Base-by-base conservation (phyloP, 2,797 vertebrate species). In the Tapirus indicus region DNA sequence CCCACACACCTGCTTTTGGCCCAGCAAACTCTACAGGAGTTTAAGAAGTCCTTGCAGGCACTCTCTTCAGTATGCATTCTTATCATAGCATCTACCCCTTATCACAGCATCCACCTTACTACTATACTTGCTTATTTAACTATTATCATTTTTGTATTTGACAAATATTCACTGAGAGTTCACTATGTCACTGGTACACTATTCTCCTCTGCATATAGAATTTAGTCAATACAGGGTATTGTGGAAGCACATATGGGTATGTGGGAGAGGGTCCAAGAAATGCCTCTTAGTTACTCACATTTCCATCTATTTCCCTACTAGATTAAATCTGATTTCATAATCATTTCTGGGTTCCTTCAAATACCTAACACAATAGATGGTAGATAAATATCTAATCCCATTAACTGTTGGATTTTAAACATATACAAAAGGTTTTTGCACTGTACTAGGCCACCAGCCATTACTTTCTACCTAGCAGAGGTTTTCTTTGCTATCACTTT, bases 401-500 rank as follows among this genome's bases (percentile, higher is more conserved):
- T 44, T 68, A 91, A 88, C 14, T 77, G 32, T 4, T 77, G 77
- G 16, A 14, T 91, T 94, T 94, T 75, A 77, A 94, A 68, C 58
- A 91, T 27, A 41, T 47, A 80, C 49, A 77, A 74, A 96, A 62
- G 11, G 8, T 77, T 69, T 78, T 74, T 83, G 54, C 49, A 88
- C 62, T 93, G 18, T 52, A 64, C 58, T 20, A 83, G 32, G 52
- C 18, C 23, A 41, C 8, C n/a, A 94, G 64, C 25, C 58, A 94
- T 72, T 84, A 92, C 32, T 93, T 78, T 77, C 54, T 62, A 71
- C 29, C 35, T 62, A 68, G 77, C 7, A 90, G 58, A 87, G 7
- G 60, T 84, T 91, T 88, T 56, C 47, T 88, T 91, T 69, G 69
- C 25, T 74, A 71, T 71, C 20, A 62, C 23, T 95, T 95, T 84